These are phyloP conservation scores for Macaria liturata DNA, from an alignment of 2,888 invertebrate genomes.

Conservation along the genomic window DNA sequence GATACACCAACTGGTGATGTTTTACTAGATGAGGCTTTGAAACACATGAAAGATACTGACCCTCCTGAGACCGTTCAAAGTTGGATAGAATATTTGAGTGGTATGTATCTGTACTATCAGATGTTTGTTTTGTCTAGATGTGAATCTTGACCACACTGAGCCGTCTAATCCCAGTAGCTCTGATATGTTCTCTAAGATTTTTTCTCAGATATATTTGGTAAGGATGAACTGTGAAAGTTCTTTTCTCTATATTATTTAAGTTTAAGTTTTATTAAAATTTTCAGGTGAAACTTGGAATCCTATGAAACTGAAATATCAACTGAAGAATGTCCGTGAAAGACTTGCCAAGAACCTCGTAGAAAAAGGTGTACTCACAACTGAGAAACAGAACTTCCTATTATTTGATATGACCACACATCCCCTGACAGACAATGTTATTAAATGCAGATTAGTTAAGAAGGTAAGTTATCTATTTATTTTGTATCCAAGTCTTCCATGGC, in stretches of 20 bases:
- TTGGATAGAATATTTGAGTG: constrained; percentile 99
- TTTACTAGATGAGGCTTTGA: constrained; percentile 95
- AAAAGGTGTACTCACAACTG: constrained; percentile 99
- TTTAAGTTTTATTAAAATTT: too few species aligned
- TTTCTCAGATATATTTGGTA: too few species aligned
- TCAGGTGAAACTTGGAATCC: constrained; percentile 99
- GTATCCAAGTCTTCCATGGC: too few species aligned
- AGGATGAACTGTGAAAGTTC: too few species aligned
- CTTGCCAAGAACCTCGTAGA: constrained; percentile 99
- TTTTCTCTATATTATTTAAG: too few species aligned
- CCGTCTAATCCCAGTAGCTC: too few species aligned
- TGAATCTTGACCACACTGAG: too few species aligned
- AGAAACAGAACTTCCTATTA: constrained; percentile 99
- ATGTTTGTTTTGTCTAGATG: too few species aligned
- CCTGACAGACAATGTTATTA: constrained; percentile 96
- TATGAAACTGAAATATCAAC: constrained; percentile 97
- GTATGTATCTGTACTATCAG: constrained; percentile 74
- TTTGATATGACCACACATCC: constrained; percentile 99
- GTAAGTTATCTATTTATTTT: constrained; percentile 63
- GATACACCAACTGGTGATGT: constrained; percentile 99
- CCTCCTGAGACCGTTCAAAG: constrained; percentile 98
- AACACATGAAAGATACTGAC: constrained; percentile 99
- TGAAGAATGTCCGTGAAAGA: constrained; percentile 99
- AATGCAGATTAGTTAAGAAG: constrained; percentile 98
- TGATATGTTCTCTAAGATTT: too few species aligned